A percentile compares a stretch with the other conserved stretches of the same genome.
These are phyloP conservation scores for Tuberolachnus salignus DNA, from an alignment of 2,888 invertebrate species.

Conservation along the genomic window DNA sequence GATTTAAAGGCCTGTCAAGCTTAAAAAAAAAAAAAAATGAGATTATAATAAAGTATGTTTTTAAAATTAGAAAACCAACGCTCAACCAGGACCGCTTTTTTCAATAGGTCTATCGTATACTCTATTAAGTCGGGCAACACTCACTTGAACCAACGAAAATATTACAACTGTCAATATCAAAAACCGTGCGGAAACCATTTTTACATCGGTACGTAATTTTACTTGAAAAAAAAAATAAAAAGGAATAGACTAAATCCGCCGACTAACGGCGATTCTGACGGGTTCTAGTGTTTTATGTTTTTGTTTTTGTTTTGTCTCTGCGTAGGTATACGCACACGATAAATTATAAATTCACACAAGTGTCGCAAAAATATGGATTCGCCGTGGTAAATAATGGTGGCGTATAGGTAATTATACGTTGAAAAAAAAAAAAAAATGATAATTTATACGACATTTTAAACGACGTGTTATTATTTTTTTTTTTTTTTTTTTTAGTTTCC, in stretches of 20 bases:
- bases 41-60: too few relatives aligned
- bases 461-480: too few relatives aligned
- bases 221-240: background rate
- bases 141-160: background rate
- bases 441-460: too few relatives aligned
- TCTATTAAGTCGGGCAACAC: background rate
- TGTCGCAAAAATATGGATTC: background rate
- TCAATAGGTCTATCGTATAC: too few relatives aligned
- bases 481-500: too few relatives aligned
- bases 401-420: background rate
- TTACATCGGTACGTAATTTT: too few relatives aligned
- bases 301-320: background rate
- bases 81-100: too few relatives aligned
- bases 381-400: background rate
- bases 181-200: background rate
- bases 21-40: too few relatives aligned
- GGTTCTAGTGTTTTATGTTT: background rate
- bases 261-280: background rate
- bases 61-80: too few relatives aligned
- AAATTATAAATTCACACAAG: background rate
- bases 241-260: background rate
- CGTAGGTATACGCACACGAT: background rate
- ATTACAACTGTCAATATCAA: background rate
- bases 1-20: too few relatives aligned
- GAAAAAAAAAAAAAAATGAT: background rate